Evolutionary conservation across 2,888 invertebrate genomes (phyloP).

Genomic region (Amblyjoppa proteus): DNA sequence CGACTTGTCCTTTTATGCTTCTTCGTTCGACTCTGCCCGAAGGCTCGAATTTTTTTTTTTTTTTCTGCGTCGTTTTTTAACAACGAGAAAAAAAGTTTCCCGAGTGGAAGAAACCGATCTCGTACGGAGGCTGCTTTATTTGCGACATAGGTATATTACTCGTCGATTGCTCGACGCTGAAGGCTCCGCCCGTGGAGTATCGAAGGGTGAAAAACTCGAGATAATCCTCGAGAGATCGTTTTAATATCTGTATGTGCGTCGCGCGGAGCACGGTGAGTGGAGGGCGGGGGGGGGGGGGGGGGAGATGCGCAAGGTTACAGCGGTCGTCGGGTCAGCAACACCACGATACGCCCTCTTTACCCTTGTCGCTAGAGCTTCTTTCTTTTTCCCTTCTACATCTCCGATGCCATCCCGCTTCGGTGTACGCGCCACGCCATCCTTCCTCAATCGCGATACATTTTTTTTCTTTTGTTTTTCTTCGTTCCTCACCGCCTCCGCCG

Average conservation of each 20-base stretch:
- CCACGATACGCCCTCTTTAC: slow-evolving; percentile 77
- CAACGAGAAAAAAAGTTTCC: slow-evolving; percentile 49
- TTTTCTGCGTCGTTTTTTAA: slow-evolving; percentile 8
- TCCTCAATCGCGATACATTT: slow-evolving; percentile 57
- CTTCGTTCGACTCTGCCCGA: slow-evolving; percentile 37
- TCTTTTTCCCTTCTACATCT: slow-evolving; percentile 72
- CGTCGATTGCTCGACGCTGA: slow-evolving; percentile 29
- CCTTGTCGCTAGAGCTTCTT: slow-evolving; percentile 68
- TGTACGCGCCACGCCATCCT: slow-evolving; percentile 48
- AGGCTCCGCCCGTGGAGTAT: slow-evolving; percentile 6
- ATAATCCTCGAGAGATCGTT: slow-evolving; percentile 59
- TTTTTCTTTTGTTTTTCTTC: background rate
- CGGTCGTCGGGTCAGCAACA: slow-evolving; percentile 84
- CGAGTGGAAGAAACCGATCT: slow-evolving; percentile 29
- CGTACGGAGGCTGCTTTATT: slow-evolving; percentile 20
- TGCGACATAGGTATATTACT: slow-evolving; percentile 11
- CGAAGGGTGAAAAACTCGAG: slow-evolving; percentile 56
- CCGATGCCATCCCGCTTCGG: slow-evolving; percentile 66
- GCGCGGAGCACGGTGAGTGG: background rate
- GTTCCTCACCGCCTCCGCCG: slow-evolving; percentile 24
- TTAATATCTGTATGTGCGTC: slow-evolving; percentile 53
- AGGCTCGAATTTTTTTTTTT: background rate
- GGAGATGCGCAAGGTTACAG: slow-evolving; percentile 80
- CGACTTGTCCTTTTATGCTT: background rate
- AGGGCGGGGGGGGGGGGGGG: background rate